Percentiles rank a stretch among this genome's conserved stretches.
Conservation (phyloP, 1,140 invertebrate species). For the Lysiphlebus fabarum region DNA sequence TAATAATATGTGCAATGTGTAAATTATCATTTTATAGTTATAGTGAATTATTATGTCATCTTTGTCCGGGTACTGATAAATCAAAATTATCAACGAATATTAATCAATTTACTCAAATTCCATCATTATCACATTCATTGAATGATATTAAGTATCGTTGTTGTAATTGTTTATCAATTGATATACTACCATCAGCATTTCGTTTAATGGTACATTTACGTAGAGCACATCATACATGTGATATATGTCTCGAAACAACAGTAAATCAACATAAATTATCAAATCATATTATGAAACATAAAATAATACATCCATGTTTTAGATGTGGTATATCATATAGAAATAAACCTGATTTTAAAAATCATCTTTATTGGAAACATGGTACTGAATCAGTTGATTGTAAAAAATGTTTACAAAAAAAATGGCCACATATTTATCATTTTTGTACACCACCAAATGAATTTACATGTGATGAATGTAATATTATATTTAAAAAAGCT, state of each 20-base stretch:
- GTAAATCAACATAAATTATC: constrained; percentile 74
- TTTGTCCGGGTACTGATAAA: constrained; percentile 66
- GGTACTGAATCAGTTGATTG: constrained; percentile 82
- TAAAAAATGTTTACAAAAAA: constrained; percentile 80
- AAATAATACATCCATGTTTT: constrained; percentile 79
- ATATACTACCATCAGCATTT: constrained; percentile 77
- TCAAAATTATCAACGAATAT: neutral
- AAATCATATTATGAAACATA: constrained; percentile 85
- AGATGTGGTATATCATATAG: constrained; percentile 80
- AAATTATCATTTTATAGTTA: constrained; percentile 81
- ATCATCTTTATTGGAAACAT: constrained; percentile 88
- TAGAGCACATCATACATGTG: constrained; percentile 77
- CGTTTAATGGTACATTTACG: constrained; percentile 80
- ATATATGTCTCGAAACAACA: constrained; percentile 78
- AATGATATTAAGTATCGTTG: constrained; percentile 67
- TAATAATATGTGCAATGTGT: constrained; percentile 79
- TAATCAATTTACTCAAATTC: too few relatives aligned
- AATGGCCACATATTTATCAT: constrained; percentile 87
- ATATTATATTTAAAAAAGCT: constrained; percentile 67
- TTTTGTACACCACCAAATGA: constrained; percentile 76
- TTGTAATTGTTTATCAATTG: constrained; percentile 66
- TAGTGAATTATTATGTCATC: constrained; percentile 78
- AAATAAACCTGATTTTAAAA: constrained; percentile 81
- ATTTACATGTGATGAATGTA: constrained; percentile 79
- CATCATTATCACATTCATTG: constrained; percentile 38